Conservation (phyloP, 2,797 vertebrate species). For the Clarias pachynema region DNA sequence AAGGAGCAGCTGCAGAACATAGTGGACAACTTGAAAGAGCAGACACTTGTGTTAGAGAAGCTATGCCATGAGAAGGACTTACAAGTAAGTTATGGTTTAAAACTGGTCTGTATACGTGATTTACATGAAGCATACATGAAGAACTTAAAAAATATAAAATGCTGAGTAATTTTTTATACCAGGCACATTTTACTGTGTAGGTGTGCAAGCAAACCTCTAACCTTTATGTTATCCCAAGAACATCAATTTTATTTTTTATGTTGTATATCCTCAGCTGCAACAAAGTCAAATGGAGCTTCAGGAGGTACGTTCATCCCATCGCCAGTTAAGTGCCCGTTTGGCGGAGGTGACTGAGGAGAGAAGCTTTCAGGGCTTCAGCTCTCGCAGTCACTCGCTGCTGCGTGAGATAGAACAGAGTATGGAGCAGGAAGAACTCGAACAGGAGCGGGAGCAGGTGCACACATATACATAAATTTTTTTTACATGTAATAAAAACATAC, state of each 20-base stretch:
- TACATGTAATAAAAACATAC: slow-evolving; percentile 9
- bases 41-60: slow-evolving; percentile 86
- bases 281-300: slow-evolving; percentile 93
- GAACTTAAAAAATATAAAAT: background rate
- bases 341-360: slow-evolving; percentile 90
- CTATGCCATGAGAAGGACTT: slow-evolving; percentile 91
- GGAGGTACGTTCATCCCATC: slow-evolving; percentile 87
- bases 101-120: background rate
- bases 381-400: slow-evolving; percentile 87
- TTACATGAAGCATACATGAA: background rate
- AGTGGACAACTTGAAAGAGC: slow-evolving; percentile 87
- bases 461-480: slow-evolving; percentile 4
- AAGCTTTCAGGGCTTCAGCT: slow-evolving; percentile 85
- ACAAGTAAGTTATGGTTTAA: slow-evolving; percentile 77
- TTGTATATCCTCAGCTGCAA: slow-evolving; percentile 75
- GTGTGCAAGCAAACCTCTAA: background rate
- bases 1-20: slow-evolving; percentile 90
- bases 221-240: background rate
- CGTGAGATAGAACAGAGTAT: slow-evolving; percentile 98
- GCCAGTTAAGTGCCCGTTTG: slow-evolving; percentile 85
- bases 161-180: background rate
- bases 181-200: no score
- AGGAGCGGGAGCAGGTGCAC: slow-evolving; percentile 93
- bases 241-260: slow-evolving; percentile 2
- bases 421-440: slow-evolving; percentile 97